phyloP scores from a whole-genome alignment of 2,113 vertebrate genomes.

The Andinoacara biseriatus region DNA sequence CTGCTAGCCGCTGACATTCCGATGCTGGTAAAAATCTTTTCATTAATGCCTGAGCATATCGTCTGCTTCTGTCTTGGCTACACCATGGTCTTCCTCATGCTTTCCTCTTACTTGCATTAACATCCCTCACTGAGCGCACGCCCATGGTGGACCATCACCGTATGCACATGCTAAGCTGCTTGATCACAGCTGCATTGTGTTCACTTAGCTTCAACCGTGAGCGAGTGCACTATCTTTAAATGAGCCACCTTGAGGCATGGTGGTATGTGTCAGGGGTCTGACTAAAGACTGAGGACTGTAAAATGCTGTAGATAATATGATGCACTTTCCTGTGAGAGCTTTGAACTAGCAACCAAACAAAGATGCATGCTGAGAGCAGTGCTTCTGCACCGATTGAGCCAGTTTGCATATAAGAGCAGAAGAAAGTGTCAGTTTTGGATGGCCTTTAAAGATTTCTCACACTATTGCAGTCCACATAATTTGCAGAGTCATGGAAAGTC shows the following conservation, averaged over 20 bases:
- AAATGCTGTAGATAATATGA: constrained; percentile 14
- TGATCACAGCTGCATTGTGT: constrained; percentile 39
- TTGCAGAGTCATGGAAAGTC: not conserved
- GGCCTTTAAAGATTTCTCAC: not conserved
- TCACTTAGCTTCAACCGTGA: not conserved
- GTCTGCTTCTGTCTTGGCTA: constrained; percentile 54
- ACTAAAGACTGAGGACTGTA: constrained; percentile 24
- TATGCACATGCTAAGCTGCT: constrained; percentile 29
- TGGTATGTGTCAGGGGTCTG: constrained; percentile 51
- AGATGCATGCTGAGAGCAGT: not conserved
- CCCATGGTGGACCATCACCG: constrained; percentile 24
- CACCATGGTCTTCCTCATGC: constrained; percentile 50
- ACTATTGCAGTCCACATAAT: not conserved
- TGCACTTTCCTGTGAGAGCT: constrained; percentile 34
- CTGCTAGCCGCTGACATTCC: constrained; percentile 56
- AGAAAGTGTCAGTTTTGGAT: not conserved
- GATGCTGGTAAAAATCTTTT: constrained; percentile 37
- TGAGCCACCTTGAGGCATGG: constrained; percentile 16
- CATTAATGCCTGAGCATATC: constrained; percentile 62
- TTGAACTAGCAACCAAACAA: constrained; percentile 27
- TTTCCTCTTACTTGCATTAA: constrained; percentile 57
- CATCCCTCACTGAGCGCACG: constrained; percentile 45
- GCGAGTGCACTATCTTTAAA: constrained; percentile 31
- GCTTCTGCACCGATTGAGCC: constrained; percentile 19
- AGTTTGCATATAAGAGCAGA: not conserved